These are phyloP conservation scores for Mustela lutreola DNA, from an alignment of 2,113 vertebrate species.

Conservation along the genomic window DNA sequence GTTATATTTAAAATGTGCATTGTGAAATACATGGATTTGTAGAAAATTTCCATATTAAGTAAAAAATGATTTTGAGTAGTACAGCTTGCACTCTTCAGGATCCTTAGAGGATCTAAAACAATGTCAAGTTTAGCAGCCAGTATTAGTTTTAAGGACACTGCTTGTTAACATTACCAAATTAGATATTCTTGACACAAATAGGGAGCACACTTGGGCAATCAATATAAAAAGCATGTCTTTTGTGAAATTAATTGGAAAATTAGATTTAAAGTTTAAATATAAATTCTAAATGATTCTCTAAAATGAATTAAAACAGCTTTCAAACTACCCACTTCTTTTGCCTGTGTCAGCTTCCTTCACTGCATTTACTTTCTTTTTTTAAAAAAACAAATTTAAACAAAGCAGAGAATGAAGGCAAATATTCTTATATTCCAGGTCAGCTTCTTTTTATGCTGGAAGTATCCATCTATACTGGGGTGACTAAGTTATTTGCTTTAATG, in stretches of 20 bases:
- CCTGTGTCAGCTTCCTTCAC: not conserved
- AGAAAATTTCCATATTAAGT: not conserved
- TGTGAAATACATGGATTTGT: not conserved
- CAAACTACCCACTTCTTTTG: not conserved
- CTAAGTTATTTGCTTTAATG: conserved; percentile 68
- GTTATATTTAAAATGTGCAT: not conserved
- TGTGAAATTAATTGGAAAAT: conserved; percentile 66
- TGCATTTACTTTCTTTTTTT: not conserved
- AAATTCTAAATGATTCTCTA: conserved; percentile 58
- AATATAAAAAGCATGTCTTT: conserved; percentile 62
- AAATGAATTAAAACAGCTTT: conserved; percentile 60
- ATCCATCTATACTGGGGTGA: conserved; percentile 58
- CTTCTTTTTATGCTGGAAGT: not conserved
- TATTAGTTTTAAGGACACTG: not conserved
- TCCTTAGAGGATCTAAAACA: conserved; percentile 13
- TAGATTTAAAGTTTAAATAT: conserved; percentile 69
- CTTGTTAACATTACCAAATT: conserved; percentile 62
- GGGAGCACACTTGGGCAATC: conserved; percentile 10
- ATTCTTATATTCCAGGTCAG: conserved; percentile 46
- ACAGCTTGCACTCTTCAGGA: not conserved
- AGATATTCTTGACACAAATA: conserved; percentile 70
- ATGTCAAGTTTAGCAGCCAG: not conserved
- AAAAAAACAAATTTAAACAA: conserved; percentile 40
- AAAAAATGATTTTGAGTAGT: conserved; percentile 24
- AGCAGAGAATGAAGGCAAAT: not conserved